Conservation (phyloP, 2,888 invertebrate genomes). For the Orthosia incerta region DNA sequence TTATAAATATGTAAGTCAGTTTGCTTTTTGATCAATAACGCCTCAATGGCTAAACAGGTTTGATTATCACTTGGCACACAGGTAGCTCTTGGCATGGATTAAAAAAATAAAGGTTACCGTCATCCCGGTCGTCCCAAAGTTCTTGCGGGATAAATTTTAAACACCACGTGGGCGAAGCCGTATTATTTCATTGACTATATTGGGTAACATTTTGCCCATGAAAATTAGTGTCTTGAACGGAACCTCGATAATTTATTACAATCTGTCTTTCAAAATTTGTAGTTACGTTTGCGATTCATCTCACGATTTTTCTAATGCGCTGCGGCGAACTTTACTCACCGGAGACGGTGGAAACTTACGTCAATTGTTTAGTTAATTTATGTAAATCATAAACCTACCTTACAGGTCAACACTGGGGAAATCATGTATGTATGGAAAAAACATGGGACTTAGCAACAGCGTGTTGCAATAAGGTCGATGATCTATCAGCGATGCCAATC, state of each 20-base stretch:
- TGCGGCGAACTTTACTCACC: constrained; percentile 2
- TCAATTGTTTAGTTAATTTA: constrained; percentile 40
- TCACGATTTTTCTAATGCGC: constrained; percentile 21
- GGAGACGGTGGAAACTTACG: constrained; percentile 30
- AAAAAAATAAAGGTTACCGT: too few species aligned
- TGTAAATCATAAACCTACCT: constrained; percentile 44
- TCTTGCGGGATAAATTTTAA: background rate
- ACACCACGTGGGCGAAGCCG: background rate
- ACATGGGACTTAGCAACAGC: background rate
- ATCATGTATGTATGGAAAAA: constrained; percentile 2
- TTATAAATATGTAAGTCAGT: too few species aligned
- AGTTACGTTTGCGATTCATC: constrained; percentile 2
- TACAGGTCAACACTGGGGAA: constrained; percentile 1
- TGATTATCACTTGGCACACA: too few species aligned
- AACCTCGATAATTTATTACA: background rate
- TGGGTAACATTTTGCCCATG: background rate
- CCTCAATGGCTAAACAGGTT: too few species aligned
- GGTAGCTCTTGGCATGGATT: too few species aligned
- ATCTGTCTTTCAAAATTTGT: background rate
- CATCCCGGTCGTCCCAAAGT: too few species aligned
- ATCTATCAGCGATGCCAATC: background rate
- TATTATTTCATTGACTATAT: background rate
- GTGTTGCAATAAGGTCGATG: constrained; percentile 21
- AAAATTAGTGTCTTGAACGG: too few species aligned
- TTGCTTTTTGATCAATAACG: too few species aligned